phyloP scores from a whole-genome alignment of 2,113 vertebrate genomes.

The Platanista minor region DNA sequence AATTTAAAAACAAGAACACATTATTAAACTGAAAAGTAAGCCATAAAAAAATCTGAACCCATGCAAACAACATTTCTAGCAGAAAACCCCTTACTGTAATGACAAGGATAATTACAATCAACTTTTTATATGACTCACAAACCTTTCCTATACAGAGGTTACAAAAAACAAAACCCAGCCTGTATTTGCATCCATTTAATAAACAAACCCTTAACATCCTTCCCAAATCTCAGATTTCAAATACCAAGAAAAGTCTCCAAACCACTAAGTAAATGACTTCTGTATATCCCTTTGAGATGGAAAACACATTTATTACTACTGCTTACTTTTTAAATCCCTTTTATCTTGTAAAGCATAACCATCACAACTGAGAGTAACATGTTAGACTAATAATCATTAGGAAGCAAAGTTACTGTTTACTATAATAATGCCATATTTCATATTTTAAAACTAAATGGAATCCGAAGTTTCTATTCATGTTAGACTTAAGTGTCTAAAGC shows the following conservation, averaged over 20 bases:
- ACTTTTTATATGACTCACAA: slow-evolving; percentile 4
- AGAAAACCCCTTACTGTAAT: slow-evolving; percentile 42
- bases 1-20: slow-evolving; percentile 57
- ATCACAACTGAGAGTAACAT: background rate
- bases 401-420: background rate
- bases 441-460: background rate
- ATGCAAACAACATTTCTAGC: slow-evolving; percentile 27
- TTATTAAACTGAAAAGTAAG: slow-evolving; percentile 60
- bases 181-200: slow-evolving; percentile 11
- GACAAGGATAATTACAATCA: slow-evolving; percentile 12
- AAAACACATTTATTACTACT: background rate
- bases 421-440: background rate
- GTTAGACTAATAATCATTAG: background rate
- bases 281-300: background rate
- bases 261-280: background rate
- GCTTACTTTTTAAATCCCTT: slow-evolving; percentile 4
- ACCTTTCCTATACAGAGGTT: background rate
- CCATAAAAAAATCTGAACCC: slow-evolving; percentile 31
- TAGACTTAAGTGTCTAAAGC: background rate
- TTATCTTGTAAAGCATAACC: background rate
- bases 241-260: slow-evolving; percentile 36
- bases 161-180: background rate
- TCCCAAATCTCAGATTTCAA: background rate
- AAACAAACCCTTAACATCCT: slow-evolving; percentile 4
- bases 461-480: background rate